These are phyloP conservation scores for Isaurus tuberculatus DNA, from an alignment of 92 coral and sea anemone species.

Conservation along the genomic window DNA sequence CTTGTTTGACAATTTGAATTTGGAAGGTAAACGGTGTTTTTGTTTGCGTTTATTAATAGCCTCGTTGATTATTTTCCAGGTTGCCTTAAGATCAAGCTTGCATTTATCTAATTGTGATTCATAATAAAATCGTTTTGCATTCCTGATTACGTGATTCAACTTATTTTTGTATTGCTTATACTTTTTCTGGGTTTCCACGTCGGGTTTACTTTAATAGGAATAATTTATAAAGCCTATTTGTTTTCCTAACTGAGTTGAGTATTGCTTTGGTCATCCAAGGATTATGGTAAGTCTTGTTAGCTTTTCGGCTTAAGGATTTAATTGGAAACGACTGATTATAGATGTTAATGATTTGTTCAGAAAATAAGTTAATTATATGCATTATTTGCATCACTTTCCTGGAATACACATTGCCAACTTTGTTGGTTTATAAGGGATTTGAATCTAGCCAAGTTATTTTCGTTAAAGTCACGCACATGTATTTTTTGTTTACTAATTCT, in stretches of 20 bases:
- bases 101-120: constrained; percentile 17
- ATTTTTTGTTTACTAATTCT: background rate
- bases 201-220: background rate
- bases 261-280: no score
- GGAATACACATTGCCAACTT: no score
- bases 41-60: background rate
- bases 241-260: constrained; percentile 17
- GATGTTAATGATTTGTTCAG: no score
- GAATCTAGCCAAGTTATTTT: no score
- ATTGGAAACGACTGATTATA: no score
- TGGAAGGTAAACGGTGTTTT: background rate
- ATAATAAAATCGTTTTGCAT: constrained; percentile 28
- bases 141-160: no score
- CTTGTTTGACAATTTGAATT: background rate
- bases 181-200: background rate
- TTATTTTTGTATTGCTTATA: constrained; percentile 35
- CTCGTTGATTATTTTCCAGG: constrained; percentile 6
- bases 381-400: background rate
- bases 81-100: constrained; percentile 32
- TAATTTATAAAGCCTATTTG: no score
- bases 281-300: no score
- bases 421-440: no score
- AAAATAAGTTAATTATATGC: background rate
- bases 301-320: no score
- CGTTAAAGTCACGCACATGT: no score